Base-by-base conservation (phyloP, 2,888 invertebrate species). In the Drosophila fungiperda region DNA sequence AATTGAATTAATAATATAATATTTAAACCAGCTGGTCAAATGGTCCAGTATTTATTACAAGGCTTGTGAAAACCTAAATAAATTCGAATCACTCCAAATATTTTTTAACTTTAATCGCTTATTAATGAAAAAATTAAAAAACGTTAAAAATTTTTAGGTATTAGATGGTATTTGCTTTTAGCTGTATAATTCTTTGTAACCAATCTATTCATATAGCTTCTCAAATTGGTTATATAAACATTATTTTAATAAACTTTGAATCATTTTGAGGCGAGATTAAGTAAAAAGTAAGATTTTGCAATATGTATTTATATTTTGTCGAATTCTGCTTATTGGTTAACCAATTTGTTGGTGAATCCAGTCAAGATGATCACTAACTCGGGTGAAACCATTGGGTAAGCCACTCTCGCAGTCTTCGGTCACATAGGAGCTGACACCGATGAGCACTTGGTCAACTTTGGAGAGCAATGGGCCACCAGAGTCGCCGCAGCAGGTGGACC, bases 401-500 rank as follows among this genome's bases (percentile, higher is more conserved):
- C 66, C 55, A 1, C 67, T 26, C 49, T 66, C 53, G 68, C 79
- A 80, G 40, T 1, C 9, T 11, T 6, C 0, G 1, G 53, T 29
- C 15, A 77, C 73, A 40, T 71, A 85, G n/a, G 85, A 80, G 32
- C 52, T 70, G 12, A 83, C 66, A 2, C 85, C 82, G 45, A 45
- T 15, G 15, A 23, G 23, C 15, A 45, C 45, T 15, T 45, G 12
- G 20, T 15, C 45, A 45, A 23, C 45, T 8, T 15, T 23, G 23
- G 45, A 45, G 15, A 15, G 23, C 15, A 45, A 26, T 15, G 45
- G 45, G 23, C 45, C 45, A 23, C 45, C 45, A 23, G 45, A 45
- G 45, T 45, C 45, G 15, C 45, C 45, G 0, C 0, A 1, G 23
- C 45, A 45, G 8, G 8, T 45, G 2, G 45, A 45, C 8, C 8